Evolutionary conservation across 2,888 invertebrate species (phyloP).

Genomic region (Apotomis turbidana): DNA sequence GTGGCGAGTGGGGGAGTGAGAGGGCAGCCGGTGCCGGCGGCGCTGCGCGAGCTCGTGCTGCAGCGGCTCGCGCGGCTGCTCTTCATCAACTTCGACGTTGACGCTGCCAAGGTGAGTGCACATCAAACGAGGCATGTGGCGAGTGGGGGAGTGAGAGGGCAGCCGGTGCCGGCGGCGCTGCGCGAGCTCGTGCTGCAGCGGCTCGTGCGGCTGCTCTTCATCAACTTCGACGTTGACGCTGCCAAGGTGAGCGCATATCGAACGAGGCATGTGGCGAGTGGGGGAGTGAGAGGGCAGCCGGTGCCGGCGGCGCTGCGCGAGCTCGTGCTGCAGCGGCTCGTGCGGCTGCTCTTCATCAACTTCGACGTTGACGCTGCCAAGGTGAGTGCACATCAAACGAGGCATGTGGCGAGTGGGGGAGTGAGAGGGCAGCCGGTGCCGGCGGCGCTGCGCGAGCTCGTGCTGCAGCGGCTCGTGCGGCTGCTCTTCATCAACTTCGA

Average conservation of each 20-base stretch:
- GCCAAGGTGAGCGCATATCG: slow-evolving; percentile 58
- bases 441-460: slow-evolving; percentile 85
- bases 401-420: slow-evolving; percentile 79
- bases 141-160: slow-evolving; percentile 14
- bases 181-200: slow-evolving; percentile 89
- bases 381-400: slow-evolving; percentile 50
- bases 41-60: too few relatives aligned
- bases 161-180: not conserved
- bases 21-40: slow-evolving; percentile 53
- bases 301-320: slow-evolving; percentile 68
- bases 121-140: too few relatives aligned
- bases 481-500: slow-evolving; percentile 90
- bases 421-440: slow-evolving; percentile 92
- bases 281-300: slow-evolving; percentile 86
- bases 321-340: slow-evolving; percentile 89
- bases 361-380: slow-evolving; percentile 83
- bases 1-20: too few relatives aligned
- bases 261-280: slow-evolving; percentile 49
- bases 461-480: slow-evolving; percentile 89
- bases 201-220: slow-evolving; percentile 88
- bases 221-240: slow-evolving; percentile 85
- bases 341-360: slow-evolving; percentile 88
- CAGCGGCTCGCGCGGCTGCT: slow-evolving; percentile 58
- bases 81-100: slow-evolving; percentile 87
- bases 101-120: slow-evolving; percentile 63